A percentile compares a stretch with the other conserved stretches of the same genome.
These are phyloP conservation scores for Schizotus pectinicornis DNA, from an alignment of 2,888 invertebrate species.

Conservation along the genomic window DNA sequence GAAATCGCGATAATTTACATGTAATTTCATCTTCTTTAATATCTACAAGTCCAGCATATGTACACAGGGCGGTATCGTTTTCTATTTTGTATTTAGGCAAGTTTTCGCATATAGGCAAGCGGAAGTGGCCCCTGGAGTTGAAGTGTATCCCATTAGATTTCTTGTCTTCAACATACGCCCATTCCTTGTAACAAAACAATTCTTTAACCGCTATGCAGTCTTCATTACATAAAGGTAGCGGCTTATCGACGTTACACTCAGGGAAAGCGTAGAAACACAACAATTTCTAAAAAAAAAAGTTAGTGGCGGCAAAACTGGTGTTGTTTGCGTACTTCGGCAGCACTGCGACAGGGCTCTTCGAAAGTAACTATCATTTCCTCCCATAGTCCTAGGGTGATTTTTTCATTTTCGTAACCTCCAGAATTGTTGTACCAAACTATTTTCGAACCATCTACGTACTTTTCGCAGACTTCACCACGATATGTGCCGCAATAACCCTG, in stretches of 20 bases:
- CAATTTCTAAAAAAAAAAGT: conserved; percentile 66
- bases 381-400: conserved; percentile 83
- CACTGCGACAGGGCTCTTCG: conserved; percentile 82
- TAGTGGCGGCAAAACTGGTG: not conserved
- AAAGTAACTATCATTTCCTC: conserved; percentile 82
- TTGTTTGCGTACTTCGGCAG: conserved; percentile 72
- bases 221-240: conserved; percentile 87
- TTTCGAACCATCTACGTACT: conserved; percentile 60
- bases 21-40: conserved; percentile 82
- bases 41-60: conserved; percentile 84
- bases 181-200: conserved; percentile 92
- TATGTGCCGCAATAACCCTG: conserved; percentile 85
- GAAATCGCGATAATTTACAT: conserved; percentile 62
- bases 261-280: conserved; percentile 94
- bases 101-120: conserved; percentile 83
- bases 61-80: conserved; percentile 73
- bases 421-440: conserved; percentile 68
- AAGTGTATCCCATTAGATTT: conserved; percentile 80
- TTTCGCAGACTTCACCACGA: conserved; percentile 71
- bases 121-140: conserved; percentile 84
- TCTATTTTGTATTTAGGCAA: conserved; percentile 75
- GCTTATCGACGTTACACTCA: conserved; percentile 67
- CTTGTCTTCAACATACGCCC: conserved; percentile 89
- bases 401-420: conserved; percentile 82
- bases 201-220: conserved; percentile 91